These are phyloP conservation scores for Halcyon smyrnensis DNA, from an alignment of 2,797 vertebrate species.

Conservation along the genomic window DNA sequence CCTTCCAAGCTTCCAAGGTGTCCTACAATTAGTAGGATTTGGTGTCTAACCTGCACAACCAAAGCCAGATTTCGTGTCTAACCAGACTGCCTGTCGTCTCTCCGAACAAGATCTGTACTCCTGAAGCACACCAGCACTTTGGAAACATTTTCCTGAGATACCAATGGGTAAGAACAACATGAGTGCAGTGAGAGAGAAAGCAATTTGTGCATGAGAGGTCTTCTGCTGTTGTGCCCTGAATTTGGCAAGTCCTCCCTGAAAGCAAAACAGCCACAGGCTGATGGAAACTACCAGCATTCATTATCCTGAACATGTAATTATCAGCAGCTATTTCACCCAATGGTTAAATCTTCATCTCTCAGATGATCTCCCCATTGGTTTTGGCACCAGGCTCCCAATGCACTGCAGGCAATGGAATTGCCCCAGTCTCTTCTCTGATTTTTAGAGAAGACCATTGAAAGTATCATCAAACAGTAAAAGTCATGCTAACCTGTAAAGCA, in stretches of 20 bases:
- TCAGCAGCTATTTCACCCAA: neutral
- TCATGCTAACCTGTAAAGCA: slow-evolving; percentile 1
- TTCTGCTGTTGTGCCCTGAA: neutral
- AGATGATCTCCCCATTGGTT: neutral
- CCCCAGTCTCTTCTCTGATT: neutral
- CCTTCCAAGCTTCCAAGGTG: neutral
- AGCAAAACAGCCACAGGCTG: neutral
- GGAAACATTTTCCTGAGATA: neutral
- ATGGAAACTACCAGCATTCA: neutral
- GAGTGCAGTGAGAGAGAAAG: neutral
- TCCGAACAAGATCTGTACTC: neutral
- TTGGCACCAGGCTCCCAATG: neutral
- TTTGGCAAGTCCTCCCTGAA: neutral
- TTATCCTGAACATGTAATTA: neutral
- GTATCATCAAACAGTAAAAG: neutral
- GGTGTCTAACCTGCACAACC: neutral
- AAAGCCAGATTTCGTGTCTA: neutral
- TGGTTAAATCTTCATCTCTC: neutral
- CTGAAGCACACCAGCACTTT: neutral
- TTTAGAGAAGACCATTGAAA: neutral
- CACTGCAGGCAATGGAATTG: neutral
- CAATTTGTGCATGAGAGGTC: neutral
- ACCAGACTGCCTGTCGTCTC: neutral
- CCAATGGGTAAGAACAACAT: neutral
- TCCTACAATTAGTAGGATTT: neutral